Evolutionary conservation across 2,113 vertebrate genomes (phyloP), one percentile per base, ranked within the genome.

Genomic region (Ciconia stormi): DNA sequence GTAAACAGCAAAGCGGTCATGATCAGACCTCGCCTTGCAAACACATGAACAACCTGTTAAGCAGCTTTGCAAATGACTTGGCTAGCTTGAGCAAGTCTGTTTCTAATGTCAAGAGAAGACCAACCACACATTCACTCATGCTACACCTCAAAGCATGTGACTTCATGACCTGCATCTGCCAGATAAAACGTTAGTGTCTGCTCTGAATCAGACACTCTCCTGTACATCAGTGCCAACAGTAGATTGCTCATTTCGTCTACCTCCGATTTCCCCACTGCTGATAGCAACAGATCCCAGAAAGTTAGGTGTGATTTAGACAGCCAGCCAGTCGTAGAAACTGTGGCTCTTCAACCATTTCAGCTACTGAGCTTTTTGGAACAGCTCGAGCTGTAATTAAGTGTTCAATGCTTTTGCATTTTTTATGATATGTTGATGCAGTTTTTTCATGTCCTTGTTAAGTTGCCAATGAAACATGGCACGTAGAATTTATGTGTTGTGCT

Each of bases 321-420:
- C 34, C 52, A 93, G 16, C 7, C 38, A 89, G 38, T 49, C 23
- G 4, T 58, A 66, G 46, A 89, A 90, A 81, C 25, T 36, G 46
- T 40, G 21, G 4, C 20, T 73, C 9, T 90, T 88, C 71, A 70
- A 38, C 10, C 17, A 4, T 77, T 90, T 79, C 52, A 70, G 62
- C 20, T 77, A 40, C 29, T 30, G 49, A 84, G 49, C 22, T 20
- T 70, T 86, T 85, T 94, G 84, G 52, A 93, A 58, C 26, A 82
- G 77, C 38, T 95, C 0, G 0, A 77, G 67, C 47, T 82, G 40
- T 72, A 94, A 93, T 94, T 91, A 85, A 80, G 15, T 10, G 59
- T 70, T 87, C 74, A 44, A 53, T 49, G 46, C 34, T 85, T 85
- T 91, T 95, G 78, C 58, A 82, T 82, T 89, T 96, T 96, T 91